phyloP scores from a whole-genome alignment of 2,113 vertebrate genomes.

The Spermophilus dauricus region DNA sequence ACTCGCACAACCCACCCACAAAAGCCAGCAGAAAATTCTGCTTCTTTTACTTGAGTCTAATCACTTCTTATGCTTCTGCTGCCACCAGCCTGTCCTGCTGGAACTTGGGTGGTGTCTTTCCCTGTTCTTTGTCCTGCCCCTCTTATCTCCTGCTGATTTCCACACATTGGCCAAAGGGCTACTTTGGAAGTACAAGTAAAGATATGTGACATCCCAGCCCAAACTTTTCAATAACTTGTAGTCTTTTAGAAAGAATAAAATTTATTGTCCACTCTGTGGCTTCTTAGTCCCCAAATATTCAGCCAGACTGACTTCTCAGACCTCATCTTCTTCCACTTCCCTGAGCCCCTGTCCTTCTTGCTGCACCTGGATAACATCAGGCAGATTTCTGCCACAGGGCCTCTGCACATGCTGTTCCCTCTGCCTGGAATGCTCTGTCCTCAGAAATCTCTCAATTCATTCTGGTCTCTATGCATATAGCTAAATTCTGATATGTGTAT shows the following conservation, averaged over 20 bases:
- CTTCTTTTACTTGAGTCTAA: neutral
- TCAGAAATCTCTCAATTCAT: neutral
- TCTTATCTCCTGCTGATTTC: neutral
- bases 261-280: neutral
- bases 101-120: accelerated
- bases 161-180: neutral
- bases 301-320: neutral
- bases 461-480: neutral
- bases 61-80: neutral
- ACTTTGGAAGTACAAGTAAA: neutral
- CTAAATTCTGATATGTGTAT: too few relatives aligned
- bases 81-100: neutral
- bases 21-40: neutral
- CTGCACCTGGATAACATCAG: neutral
- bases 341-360: neutral
- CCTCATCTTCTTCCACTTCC: too few relatives aligned
- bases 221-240: neutral
- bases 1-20: neutral
- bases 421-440: too few relatives aligned
- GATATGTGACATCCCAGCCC: neutral
- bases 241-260: neutral
- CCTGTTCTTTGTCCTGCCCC: neutral
- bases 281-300: neutral
- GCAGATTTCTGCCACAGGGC: accelerated
- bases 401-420: neutral